phyloP scores from a whole-genome alignment of 2,888 invertebrate species.

The Exocentrus adspersus region DNA sequence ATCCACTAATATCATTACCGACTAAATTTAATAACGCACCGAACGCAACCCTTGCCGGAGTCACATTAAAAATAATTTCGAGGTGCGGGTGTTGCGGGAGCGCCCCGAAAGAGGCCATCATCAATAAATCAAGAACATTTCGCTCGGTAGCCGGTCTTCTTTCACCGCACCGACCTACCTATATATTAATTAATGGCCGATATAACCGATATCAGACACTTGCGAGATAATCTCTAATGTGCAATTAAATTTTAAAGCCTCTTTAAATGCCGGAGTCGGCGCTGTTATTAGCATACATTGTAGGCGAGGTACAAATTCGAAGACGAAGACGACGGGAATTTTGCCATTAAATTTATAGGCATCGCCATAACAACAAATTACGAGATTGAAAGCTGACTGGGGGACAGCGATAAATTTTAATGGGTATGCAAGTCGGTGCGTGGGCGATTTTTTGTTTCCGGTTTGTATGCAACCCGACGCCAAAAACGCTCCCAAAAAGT shows the following conservation, averaged over 20 bases:
- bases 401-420: neutral
- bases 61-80: conserved; percentile 47
- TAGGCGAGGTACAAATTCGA: conserved; percentile 10
- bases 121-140: conserved; percentile 16
- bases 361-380: conserved; percentile 1
- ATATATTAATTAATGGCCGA: conserved; percentile 14
- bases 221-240: conserved; percentile 24
- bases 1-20: conserved; percentile 46
- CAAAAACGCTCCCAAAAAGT: no score
- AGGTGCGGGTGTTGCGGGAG: conserved; percentile 13
- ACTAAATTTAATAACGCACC: conserved; percentile 45
- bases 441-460: neutral
- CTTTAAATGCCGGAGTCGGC: conserved; percentile 1
- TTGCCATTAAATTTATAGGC: conserved; percentile 5
- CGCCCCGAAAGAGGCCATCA: conserved; percentile 3
- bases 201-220: conserved; percentile 16
- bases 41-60: conserved; percentile 40
- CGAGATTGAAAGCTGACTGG: neutral
- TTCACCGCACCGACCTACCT: conserved; percentile 21
- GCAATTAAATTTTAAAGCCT: conserved; percentile 22
- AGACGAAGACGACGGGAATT: neutral
- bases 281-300: conserved; percentile 21
- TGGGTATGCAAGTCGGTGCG: neutral
- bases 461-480: neutral
- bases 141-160: conserved; percentile 21